These are phyloP conservation scores for Miichthys miiuy DNA, from an alignment of 2,797 vertebrate species.

Conservation along the genomic window DNA sequence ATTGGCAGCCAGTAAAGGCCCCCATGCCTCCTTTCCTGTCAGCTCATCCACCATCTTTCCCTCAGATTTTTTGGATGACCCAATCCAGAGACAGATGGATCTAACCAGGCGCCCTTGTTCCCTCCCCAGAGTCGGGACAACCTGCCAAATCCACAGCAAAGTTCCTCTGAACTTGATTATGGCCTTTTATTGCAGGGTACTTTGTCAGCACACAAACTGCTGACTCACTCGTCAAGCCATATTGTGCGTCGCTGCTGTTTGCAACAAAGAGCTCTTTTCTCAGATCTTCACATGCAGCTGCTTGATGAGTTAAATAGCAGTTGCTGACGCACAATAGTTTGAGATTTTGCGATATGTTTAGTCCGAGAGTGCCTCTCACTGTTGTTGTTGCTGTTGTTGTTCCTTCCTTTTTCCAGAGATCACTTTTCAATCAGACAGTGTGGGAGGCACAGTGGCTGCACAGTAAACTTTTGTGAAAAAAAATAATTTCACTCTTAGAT, in stretches of 20 bases:
- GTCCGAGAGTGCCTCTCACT: not conserved
- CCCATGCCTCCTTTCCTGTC: conserved; percentile 41
- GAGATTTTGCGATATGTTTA: conserved; percentile 9
- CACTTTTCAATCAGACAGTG: not conserved
- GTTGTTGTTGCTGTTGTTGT: too few relatives aligned
- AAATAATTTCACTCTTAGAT: not conserved
- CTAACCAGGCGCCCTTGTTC: conserved; percentile 34
- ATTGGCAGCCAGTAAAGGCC: conserved; percentile 50
- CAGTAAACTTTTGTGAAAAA: not conserved
- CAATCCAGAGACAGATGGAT: conserved; percentile 67
- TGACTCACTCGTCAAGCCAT: conserved; percentile 26
- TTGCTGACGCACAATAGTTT: conserved; percentile 18
- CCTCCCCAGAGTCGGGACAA: conserved; percentile 38
- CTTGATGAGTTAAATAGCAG: conserved; percentile 20
- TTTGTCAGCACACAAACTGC: conserved; percentile 18
- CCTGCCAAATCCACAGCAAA: conserved; percentile 49
- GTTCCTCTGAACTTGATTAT: conserved; percentile 39
- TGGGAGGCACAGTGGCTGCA: conserved; percentile 9
- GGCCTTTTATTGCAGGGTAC: conserved; percentile 3
- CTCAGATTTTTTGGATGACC: conserved; percentile 58
- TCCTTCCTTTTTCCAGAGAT: conserved; percentile 6
- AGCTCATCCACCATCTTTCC: conserved; percentile 60
- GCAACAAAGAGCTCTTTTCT: not conserved
- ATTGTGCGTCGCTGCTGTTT: conserved; percentile 23
- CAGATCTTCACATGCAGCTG: conserved; percentile 9